These are phyloP conservation scores for Erebia epiphron DNA, from an alignment of 2,888 invertebrate genomes.

Conservation along the genomic window DNA sequence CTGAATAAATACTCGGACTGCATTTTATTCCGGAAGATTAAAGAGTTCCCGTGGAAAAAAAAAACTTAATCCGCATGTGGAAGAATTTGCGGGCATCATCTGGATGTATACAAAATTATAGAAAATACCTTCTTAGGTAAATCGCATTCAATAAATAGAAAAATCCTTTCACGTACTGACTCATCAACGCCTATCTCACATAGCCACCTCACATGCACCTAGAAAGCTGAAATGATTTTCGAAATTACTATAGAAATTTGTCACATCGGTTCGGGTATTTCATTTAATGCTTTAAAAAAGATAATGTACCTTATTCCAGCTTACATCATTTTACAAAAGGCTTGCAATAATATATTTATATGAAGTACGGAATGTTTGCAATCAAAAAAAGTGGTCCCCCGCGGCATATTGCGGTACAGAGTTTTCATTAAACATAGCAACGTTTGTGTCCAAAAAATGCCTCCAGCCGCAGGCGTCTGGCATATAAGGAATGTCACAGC, in stretches of 20 bases:
- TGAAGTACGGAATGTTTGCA: slow-evolving; percentile 68
- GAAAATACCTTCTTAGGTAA: too few species aligned
- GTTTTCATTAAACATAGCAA: slow-evolving; percentile 79
- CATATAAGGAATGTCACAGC: slow-evolving; percentile 76
- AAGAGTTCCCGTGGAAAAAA: too few species aligned
- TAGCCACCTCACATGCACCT: too few species aligned
- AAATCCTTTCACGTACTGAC: too few species aligned
- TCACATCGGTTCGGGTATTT: neutral
- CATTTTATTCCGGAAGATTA: too few species aligned
- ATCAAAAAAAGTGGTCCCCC: slow-evolving; percentile 75
- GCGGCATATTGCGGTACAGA: slow-evolving; percentile 74
- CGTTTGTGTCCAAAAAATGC: slow-evolving; percentile 73
- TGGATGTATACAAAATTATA: too few species aligned
- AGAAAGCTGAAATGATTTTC: too few species aligned
- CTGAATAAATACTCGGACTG: too few species aligned
- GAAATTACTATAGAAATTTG: neutral
- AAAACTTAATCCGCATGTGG: too few species aligned
- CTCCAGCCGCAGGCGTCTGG: slow-evolving; percentile 67
- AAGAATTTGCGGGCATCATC: too few species aligned
- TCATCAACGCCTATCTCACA: too few species aligned
- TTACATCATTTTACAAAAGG: slow-evolving; percentile 42
- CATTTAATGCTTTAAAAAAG: neutral
- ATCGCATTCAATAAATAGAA: too few species aligned
- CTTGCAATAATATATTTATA: slow-evolving; percentile 67
- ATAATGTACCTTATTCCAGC: slow-evolving; percentile 22